Conservation (phyloP, 1,140 invertebrate species). For the Leptinotarsa lineolata region DNA sequence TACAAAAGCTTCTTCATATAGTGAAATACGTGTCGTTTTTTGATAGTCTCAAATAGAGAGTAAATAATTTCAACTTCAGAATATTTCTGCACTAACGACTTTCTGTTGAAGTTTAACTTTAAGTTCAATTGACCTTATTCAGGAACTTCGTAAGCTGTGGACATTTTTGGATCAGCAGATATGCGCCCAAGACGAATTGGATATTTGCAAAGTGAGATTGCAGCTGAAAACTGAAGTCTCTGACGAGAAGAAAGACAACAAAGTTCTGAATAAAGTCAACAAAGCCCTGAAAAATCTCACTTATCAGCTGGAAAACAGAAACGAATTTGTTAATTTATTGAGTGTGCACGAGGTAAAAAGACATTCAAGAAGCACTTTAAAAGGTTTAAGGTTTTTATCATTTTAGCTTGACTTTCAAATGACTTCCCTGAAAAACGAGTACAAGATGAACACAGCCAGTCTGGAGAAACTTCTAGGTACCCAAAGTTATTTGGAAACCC, state of each 20-base stretch:
- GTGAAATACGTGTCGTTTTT: too few species aligned
- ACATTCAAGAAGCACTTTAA: too few species aligned
- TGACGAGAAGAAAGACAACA: slow-evolving; percentile 26
- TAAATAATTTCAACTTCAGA: too few species aligned
- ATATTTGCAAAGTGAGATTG: slow-evolving; percentile 73
- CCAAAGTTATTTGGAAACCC: slow-evolving; percentile 56
- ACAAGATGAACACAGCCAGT: slow-evolving; percentile 33
- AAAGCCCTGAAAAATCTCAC: slow-evolving; percentile 46
- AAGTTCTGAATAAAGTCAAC: slow-evolving; percentile 34
- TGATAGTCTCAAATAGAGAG: too few species aligned
- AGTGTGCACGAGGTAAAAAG: slow-evolving; percentile 58
- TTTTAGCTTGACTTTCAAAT: slow-evolving; percentile 50
- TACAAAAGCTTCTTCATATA: too few species aligned
- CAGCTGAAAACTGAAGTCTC: slow-evolving; percentile 55
- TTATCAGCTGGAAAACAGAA: slow-evolving; percentile 47
- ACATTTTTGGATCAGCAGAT: slow-evolving; percentile 63
- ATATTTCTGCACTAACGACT: too few species aligned
- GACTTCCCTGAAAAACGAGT: slow-evolving; percentile 48
- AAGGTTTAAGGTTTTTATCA: background rate
- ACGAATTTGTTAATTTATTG: slow-evolving; percentile 58
- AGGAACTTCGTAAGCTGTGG: slow-evolving; percentile 64
- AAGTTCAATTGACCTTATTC: background rate
- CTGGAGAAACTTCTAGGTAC: slow-evolving; percentile 58
- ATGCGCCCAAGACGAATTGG: slow-evolving; percentile 71
- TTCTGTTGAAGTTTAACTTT: too few species aligned